These are phyloP conservation scores for Lasioglossum zephyrum DNA, from an alignment of 2,888 invertebrate genomes.

Conservation along the genomic window DNA sequence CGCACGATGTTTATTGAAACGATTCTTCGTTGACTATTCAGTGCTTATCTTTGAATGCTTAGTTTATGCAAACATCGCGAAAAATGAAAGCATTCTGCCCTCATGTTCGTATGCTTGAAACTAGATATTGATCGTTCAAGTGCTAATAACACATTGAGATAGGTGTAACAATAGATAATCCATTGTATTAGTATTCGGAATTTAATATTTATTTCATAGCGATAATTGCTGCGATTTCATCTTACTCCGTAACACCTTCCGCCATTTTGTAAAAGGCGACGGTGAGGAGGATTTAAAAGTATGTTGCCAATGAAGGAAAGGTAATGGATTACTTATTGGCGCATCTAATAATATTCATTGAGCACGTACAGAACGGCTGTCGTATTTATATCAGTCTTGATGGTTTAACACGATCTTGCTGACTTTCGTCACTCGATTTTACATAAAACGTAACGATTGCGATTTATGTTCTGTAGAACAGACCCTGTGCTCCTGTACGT, in stretches of 20 bases:
- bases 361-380: slow-evolving; percentile 50
- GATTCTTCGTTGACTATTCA: not conserved
- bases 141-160: slow-evolving; percentile 34
- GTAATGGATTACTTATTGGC: slow-evolving; percentile 8
- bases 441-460: not conserved
- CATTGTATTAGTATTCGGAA: not conserved
- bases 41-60: not conserved
- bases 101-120: slow-evolving; percentile 30
- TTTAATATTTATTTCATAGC: not conserved
- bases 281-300: not conserved
- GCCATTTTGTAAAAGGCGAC: not conserved
- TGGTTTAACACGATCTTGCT: not conserved
- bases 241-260: not conserved
- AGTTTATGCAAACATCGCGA: slow-evolving; percentile 21
- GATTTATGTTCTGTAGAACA: not conserved
- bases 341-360: slow-evolving; percentile 31
- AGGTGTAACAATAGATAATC: not conserved
- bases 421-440: too few relatives aligned
- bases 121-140: slow-evolving; percentile 47
- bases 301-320: not conserved
- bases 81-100: slow-evolving; percentile 25
- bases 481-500: slow-evolving; percentile 42
- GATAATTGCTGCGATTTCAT: not conserved
- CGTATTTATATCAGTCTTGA: not conserved
- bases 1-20: slow-evolving; percentile 6